These are phyloP conservation scores for Ranitomeya imitator DNA, from an alignment of 2,113 vertebrate genomes.

Conservation along the genomic window DNA sequence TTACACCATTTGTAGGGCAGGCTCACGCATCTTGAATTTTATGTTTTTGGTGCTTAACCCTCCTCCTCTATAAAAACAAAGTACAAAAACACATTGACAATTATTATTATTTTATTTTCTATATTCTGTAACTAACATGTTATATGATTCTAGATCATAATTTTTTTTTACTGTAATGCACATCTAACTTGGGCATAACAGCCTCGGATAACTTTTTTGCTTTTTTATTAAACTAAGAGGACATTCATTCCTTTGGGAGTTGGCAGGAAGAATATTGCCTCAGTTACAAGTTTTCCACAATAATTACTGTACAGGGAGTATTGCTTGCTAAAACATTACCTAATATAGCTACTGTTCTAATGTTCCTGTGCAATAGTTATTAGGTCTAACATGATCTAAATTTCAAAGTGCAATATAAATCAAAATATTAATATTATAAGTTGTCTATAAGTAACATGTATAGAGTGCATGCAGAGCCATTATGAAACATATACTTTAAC, in stretches of 20 bases:
- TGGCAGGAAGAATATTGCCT: neutral
- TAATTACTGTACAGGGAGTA: neutral
- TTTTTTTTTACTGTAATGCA: neutral
- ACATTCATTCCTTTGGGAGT: neutral
- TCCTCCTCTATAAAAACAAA: no score
- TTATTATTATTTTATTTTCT: no score
- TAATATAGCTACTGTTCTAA: neutral
- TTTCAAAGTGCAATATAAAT: neutral
- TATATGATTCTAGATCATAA: no score
- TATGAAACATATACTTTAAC: slow-evolving; percentile 15
- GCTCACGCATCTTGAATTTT: no score
- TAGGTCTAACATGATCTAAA: neutral
- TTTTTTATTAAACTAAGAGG: neutral
- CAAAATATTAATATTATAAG: slow-evolving; percentile 13
- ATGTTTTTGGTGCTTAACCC: no score
- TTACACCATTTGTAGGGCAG: no score
- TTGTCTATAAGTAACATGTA: neutral
- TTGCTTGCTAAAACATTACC: neutral
- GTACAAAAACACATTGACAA: no score
- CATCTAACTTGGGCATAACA: neutral
- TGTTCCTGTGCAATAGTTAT: neutral
- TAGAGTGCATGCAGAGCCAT: neutral
- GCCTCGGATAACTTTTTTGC: neutral
- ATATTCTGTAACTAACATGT: no score
- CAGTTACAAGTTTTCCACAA: neutral